Percentiles rank a stretch among this genome's conserved stretches.
phyloP scores from a whole-genome alignment of 2,888 invertebrate genomes.

The Papilio protenor region DNA sequence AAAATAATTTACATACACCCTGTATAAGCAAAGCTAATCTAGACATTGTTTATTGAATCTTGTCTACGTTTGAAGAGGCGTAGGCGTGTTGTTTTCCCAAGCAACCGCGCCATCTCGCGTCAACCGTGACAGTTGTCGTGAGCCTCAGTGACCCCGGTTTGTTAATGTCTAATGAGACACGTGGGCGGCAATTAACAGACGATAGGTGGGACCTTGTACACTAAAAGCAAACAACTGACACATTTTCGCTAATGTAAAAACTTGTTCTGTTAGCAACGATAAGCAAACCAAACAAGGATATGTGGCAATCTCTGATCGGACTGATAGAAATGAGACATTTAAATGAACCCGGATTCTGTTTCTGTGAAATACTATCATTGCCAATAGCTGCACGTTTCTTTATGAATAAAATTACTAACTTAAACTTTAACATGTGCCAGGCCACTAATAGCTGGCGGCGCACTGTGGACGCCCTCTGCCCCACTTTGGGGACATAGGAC shows the following conservation, averaged over 20 bases:
- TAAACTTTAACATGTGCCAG: background rate
- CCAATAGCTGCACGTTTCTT: background rate
- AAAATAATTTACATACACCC: background rate
- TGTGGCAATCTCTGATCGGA: constrained; percentile 8
- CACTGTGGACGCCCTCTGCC: too few species aligned
- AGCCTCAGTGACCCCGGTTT: constrained; percentile 57
- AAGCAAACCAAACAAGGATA: constrained; percentile 28
- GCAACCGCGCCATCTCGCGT: constrained; percentile 52
- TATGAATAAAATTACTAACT: background rate
- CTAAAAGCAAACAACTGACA: constrained; percentile 56
- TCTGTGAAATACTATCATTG: constrained; percentile 38
- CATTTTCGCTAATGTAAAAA: constrained; percentile 50
- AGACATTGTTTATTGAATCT: background rate
- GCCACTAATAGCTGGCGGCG: too few species aligned
- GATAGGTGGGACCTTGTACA: constrained; percentile 60
- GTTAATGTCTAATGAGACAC: constrained; percentile 46
- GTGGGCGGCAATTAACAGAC: constrained; percentile 74
- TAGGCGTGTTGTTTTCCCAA: constrained; percentile 46
- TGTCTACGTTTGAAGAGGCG: constrained; percentile 25
- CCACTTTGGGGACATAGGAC: too few species aligned
- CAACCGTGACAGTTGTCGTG: constrained; percentile 57
- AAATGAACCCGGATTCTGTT: constrained; percentile 38
- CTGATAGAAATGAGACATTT: constrained; percentile 18
- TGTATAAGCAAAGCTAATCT: background rate
- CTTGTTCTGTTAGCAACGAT: constrained; percentile 50